Conservation (phyloP, 2,113 vertebrate genomes). For the Colinus virginianus region DNA sequence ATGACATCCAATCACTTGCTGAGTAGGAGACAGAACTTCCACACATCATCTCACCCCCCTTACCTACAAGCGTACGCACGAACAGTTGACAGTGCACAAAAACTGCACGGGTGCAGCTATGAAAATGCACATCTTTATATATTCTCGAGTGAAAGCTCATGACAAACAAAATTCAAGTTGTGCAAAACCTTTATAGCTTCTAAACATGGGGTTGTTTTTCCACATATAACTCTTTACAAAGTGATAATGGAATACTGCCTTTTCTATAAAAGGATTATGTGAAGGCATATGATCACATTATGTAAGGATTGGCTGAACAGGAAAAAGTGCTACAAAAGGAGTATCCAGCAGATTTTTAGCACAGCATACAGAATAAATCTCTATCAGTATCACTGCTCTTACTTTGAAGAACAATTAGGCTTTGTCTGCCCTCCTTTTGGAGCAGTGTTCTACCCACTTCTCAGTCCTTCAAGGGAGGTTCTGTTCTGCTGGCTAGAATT, state of each 20-base stretch:
- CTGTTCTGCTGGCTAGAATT: neutral
- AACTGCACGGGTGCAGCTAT: accelerated
- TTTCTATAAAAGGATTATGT: neutral
- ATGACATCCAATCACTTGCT: neutral
- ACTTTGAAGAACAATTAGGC: constrained; percentile 41
- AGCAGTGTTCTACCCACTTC: neutral
- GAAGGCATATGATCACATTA: neutral
- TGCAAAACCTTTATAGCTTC: neutral
- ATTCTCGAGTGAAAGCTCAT: accelerated
- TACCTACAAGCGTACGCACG: accelerated
- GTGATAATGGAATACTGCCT: accelerated
- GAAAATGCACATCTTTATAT: neutral
- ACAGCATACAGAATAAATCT: neutral
- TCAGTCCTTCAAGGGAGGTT: neutral
- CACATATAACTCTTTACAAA: neutral
- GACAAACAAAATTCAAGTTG: neutral
- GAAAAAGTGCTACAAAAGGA: neutral
- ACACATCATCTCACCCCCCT: neutral
- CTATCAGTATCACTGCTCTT: neutral
- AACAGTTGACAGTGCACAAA: neutral
- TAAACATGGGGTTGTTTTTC: neutral
- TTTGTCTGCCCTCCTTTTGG: constrained; percentile 34
- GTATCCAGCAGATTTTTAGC: neutral
- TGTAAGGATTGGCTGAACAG: neutral
- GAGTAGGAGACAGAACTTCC: neutral